Base-by-base conservation (phyloP, 2,797 vertebrate species). In the Diplodus sargus region DNA sequence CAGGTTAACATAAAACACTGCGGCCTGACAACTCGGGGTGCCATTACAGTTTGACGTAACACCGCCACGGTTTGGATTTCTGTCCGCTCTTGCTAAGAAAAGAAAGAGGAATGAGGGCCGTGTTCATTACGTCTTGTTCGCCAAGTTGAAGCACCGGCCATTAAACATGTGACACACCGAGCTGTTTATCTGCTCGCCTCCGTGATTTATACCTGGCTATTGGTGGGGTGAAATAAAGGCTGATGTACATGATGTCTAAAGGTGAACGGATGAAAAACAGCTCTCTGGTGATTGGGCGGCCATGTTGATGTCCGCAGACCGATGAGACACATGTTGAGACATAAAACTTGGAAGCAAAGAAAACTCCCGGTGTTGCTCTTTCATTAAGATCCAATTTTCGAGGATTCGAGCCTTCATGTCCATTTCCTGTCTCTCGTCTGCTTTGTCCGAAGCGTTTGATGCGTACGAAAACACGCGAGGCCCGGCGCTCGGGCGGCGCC, bases 1-100 rank as follows among this genome's bases (percentile, higher is more conserved):
- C 76, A 81, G 81, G 78, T 85, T 70, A 49, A 80, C 71, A 87
- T 85, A 65, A 83, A 89, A 66, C 85, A 77, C 68, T 18, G 59
- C 39, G 28, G 48, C 70, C 80, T 74, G 81, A 79, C 76, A 78
- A 28, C 56, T 76, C 15, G 1, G 71, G 76, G n/a, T 84, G 80
- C 42, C 57, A 48, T 90, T 89, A 85, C 85, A 83, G 79, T 85
- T 88, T 90, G 87, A 90, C 74, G 58, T 75, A 76, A 75, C 65
- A 5, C 71, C 3, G 10, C 58, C 4, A 2, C 4, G 51, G 87
- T 77, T 87, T 87, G 71, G 65, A 79, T 91, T 88, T 91, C 76
- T 0, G 43, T 17, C 45, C 6, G 10, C 67, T 82, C 85, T 81
- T 80, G 43, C 85, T 61, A 79, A 84, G 79, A 90, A 83, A 85